A percentile compares a stretch with the other conserved stretches of the same genome.
Evolutionary conservation across 2,797 vertebrate species (phyloP).

Genomic region (Smutsia temminckii): DNA sequence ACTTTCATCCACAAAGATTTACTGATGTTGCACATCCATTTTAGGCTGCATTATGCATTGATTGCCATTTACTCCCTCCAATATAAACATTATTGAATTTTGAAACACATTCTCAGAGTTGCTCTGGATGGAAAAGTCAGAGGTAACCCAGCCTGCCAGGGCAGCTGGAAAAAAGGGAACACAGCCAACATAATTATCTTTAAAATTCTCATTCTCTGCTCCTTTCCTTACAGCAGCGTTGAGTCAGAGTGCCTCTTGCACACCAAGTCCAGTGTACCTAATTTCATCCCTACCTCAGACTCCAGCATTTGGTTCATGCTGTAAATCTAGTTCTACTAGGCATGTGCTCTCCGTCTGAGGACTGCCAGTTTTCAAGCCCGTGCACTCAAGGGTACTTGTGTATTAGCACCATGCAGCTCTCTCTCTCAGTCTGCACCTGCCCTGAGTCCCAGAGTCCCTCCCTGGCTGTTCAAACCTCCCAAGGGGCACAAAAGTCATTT

Average conservation of each 20-base stretch:
- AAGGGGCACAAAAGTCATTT: rapidly evolving
- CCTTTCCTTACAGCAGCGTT: not conserved
- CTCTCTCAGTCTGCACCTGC: not conserved
- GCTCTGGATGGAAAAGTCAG: not conserved
- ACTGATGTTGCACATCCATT: rapidly evolving
- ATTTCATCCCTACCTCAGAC: not conserved
- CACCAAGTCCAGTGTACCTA: not conserved
- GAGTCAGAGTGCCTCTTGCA: not conserved
- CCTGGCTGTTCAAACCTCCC: not conserved
- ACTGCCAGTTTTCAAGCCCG: not conserved
- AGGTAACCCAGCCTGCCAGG: not conserved
- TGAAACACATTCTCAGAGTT: not conserved
- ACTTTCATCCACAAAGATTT: not conserved
- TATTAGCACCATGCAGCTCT: rapidly evolving
- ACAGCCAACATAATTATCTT: not conserved
- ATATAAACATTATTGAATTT: not conserved
- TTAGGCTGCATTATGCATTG: no score
- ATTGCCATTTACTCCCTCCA: not conserved
- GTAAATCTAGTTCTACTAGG: rapidly evolving
- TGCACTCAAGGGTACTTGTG: rapidly evolving
- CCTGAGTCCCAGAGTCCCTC: not conserved
- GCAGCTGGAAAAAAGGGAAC: not conserved
- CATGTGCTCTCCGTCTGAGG: not conserved
- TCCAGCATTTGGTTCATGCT: not conserved
- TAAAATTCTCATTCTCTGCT: not conserved